phyloP scores from a whole-genome alignment of 2,113 vertebrate genomes.

The Prunella himalayana region DNA sequence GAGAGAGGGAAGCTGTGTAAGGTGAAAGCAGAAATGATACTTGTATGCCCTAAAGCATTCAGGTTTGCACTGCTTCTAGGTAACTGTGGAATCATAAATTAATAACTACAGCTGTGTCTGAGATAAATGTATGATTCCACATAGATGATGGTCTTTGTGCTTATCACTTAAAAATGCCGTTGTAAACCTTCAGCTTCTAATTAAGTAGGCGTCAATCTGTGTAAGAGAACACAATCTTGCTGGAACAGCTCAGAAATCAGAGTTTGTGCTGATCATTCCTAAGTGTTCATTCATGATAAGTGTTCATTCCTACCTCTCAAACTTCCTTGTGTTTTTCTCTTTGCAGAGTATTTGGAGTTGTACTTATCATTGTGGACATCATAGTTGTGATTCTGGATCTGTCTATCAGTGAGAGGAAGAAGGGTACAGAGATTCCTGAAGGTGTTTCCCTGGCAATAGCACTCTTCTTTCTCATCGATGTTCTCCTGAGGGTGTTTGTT shows the following conservation, averaged over 20 bases:
- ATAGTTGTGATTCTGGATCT: slow-evolving; percentile 80
- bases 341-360: slow-evolving; percentile 84
- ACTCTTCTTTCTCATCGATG: slow-evolving; percentile 86
- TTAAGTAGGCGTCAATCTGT: neutral
- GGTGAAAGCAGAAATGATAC: neutral
- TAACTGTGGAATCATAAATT: neutral
- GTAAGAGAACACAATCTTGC: neutral
- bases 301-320: neutral
- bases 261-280: neutral
- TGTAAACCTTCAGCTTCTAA: neutral
- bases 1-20: neutral
- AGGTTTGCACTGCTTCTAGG: neutral
- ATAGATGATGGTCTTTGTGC: neutral
- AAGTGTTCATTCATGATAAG: too few species aligned
- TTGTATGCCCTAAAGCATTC: neutral
- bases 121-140: neutral
- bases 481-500: slow-evolving; percentile 85
- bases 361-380: slow-evolving; percentile 87
- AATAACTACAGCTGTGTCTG: neutral
- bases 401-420: slow-evolving; percentile 18
- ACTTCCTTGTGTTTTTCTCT: neutral
- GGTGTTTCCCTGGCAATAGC: slow-evolving; percentile 83
- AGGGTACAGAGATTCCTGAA: slow-evolving; percentile 55
- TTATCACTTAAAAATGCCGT: neutral
- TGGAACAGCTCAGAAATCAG: neutral